Evolutionary conservation across 2,888 invertebrate genomes (phyloP).

Genomic region (Caenorhabditis virilis): DNA sequence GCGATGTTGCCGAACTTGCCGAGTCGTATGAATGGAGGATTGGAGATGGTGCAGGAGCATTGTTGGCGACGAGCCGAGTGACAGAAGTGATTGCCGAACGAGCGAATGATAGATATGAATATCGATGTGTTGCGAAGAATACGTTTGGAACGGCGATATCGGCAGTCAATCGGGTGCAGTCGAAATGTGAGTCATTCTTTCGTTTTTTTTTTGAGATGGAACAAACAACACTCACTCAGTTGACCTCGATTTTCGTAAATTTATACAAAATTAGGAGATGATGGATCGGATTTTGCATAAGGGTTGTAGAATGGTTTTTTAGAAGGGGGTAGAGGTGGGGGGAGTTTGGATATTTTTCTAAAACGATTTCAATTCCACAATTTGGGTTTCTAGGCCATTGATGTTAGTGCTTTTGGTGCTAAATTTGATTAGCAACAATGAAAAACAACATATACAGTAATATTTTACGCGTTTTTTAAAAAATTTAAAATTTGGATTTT

Average conservation of each 20-base stretch:
- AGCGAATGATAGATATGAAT: slow-evolving; percentile 53
- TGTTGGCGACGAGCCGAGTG: slow-evolving; percentile 7
- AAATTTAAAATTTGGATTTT: no score
- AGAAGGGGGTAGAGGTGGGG: neutral
- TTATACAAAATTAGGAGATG: neutral
- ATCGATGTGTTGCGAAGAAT: slow-evolving; percentile 72
- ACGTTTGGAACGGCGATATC: slow-evolving; percentile 67
- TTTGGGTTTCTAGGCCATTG: no score
- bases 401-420: no score
- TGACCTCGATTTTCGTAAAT: neutral
- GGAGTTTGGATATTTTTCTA: neutral
- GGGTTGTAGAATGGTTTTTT: no score
- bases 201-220: neutral
- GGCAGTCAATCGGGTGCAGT: slow-evolving; percentile 14
- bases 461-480: no score
- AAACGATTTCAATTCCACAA: neutral
- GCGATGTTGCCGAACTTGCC: slow-evolving; percentile 28
- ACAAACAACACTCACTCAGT: no score
- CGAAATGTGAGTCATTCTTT: slow-evolving; percentile 25
- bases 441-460: no score
- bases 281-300: no score
- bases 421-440: no score
- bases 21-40: slow-evolving; percentile 32
- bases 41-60: slow-evolving; percentile 16
- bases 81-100: slow-evolving; percentile 17